Evolutionary conservation across 1,140 invertebrate species (phyloP), one percentile per base, ranked within the genome.

Genomic region (Temnothorax longispinosus): DNA sequence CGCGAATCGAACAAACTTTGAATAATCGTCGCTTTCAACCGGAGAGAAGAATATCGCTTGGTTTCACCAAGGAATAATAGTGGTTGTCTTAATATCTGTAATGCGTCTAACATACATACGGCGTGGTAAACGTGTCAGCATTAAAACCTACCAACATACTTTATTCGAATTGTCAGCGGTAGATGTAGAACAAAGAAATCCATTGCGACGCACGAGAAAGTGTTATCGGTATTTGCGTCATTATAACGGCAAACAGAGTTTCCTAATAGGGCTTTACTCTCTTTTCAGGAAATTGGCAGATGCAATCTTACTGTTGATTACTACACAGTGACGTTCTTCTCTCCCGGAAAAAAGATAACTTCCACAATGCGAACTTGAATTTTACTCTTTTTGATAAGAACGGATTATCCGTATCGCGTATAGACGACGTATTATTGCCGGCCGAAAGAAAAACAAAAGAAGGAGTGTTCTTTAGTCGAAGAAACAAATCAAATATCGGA

Each of bases 221-320:
- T 62, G 15, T 11, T 44, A 76, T 38, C 35, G n/a, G 3, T 27
- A 76, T n/a, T 76, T 44, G n/a, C 35, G 35, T 58, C 54, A 60
- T 62, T 77, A 77, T 8, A 41, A 75, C 62, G 6, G 8, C 38
- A 77, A 76, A 76, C 15, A 44, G 3, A 7, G 2, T 60, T 58
- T 76, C 15, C 15, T 60, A n/a, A 74, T 35, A 72, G 11, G 3
- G 1, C 27, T 2, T 15, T 15, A 11, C 50, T 38, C n/a, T 38
- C n/a, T 15, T 56, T 41, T 75, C n/a, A 38, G 7, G 7, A 75
- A 56, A 56, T 75, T 54, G n/a, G 6, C 18, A 35, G 18, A 58
- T 56, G 3, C 11, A 75, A 56, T 75, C 52, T 27, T 35, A 56
- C 13, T 56, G 11, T 56, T 74, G 32, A 56, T 74, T 74, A 52